Evolutionary conservation across 2,113 vertebrate genomes (phyloP).

Genomic region (Peromyscus californicus): DNA sequence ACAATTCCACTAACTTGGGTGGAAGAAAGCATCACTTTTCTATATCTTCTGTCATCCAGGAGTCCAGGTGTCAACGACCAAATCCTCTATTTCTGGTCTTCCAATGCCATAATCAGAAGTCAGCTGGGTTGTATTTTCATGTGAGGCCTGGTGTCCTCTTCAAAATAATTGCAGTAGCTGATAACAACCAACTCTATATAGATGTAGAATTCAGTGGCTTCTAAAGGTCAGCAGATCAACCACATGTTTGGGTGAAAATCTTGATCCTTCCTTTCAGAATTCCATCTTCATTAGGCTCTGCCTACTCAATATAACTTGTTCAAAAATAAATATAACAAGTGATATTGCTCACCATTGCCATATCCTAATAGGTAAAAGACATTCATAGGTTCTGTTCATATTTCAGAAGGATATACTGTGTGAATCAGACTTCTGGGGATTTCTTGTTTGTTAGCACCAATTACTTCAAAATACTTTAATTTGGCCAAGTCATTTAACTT

Average conservation of each 20-base stretch:
- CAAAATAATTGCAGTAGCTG: background rate
- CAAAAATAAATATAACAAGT: background rate
- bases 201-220: background rate
- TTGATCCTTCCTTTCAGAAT: background rate
- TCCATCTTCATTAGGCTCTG: background rate
- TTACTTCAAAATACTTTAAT: background rate
- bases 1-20: background rate
- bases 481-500: background rate
- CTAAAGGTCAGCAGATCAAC: background rate
- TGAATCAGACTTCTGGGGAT: background rate
- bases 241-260: background rate
- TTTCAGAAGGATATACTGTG: background rate
- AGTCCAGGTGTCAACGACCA: too few relatives aligned
- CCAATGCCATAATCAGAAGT: accelerated
- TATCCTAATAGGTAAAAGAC: background rate
- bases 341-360: background rate
- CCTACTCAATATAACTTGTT: background rate
- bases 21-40: background rate
- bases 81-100: background rate
- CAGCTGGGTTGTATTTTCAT: background rate
- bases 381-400: background rate
- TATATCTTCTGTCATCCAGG: background rate
- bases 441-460: accelerated
- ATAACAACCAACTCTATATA: background rate
- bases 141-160: background rate